phyloP scores from a whole-genome alignment of 92 coral and sea anemone genomes.

The Actinernus sp. region DNA sequence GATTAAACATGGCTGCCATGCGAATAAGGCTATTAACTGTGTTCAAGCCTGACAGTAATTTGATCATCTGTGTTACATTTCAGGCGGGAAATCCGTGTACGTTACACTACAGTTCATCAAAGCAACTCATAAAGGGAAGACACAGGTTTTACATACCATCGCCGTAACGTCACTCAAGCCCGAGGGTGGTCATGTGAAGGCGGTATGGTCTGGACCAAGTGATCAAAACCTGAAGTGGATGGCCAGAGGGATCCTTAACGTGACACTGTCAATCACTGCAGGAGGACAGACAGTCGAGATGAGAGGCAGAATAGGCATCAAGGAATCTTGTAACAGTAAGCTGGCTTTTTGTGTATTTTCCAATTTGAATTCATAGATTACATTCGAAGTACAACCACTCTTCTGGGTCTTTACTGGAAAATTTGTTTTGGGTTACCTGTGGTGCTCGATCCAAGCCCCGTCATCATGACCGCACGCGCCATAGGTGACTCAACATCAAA shows the following conservation, averaged over 20 bases:
- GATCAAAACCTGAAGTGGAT: conserved; percentile 79
- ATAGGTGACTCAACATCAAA: no score
- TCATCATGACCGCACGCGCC: no score
- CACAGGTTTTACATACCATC: conserved; percentile 5
- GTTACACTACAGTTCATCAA: conserved; percentile 26
- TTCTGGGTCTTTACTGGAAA: no score
- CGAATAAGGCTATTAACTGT: not conserved
- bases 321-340: conserved; percentile 85
- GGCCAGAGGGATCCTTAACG: conserved; percentile 69
- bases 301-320: conserved; percentile 70
- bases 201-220: conserved; percentile 64
- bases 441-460: no score
- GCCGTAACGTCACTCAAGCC: conserved; percentile 20
- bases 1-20: not conserved
- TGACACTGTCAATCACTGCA: conserved; percentile 60
- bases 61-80: not conserved
- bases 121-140: conserved; percentile 8
- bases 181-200: conserved; percentile 38
- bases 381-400: no score
- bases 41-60: not conserved
- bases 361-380: no score
- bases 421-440: no score
- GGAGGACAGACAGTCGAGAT: conserved; percentile 48
- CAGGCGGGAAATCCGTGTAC: conserved; percentile 7
- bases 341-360: not conserved